Conservation (phyloP, 1,140 invertebrate species). For the Drosophila teissieri region DNA sequence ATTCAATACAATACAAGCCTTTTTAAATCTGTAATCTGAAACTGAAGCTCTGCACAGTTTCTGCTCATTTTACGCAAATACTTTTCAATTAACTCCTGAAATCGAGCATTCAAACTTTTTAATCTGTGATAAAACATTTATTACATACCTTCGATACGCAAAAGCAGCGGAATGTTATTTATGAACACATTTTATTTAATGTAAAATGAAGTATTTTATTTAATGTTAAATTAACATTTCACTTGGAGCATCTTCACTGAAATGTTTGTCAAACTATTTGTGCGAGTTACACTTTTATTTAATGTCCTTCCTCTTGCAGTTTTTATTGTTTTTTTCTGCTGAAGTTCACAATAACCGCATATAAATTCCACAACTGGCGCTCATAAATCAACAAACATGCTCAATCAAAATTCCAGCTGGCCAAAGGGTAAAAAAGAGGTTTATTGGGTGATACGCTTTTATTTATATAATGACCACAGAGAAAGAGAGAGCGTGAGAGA, state of each 20-base stretch:
- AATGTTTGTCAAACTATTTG: constrained; percentile 12
- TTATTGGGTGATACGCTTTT: constrained; percentile 9
- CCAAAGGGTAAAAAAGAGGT: constrained; percentile 11
- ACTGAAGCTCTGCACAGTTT: constrained; percentile 3
- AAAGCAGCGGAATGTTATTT: constrained; percentile 6
- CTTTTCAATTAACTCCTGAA: constrained; percentile 37
- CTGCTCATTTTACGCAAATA: constrained; percentile 20
- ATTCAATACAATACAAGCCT: not conserved
- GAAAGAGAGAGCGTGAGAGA: not conserved
- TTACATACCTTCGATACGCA: constrained; percentile 17
- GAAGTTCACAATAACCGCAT: constrained; percentile 61
- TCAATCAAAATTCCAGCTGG: constrained; percentile 71
- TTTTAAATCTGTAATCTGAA: constrained; percentile 1
- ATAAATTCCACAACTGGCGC: constrained; percentile 69
- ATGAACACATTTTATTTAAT: constrained; percentile 29
- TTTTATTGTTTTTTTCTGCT: constrained; percentile 31
- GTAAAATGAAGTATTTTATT: not conserved
- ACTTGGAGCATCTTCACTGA: constrained; percentile 26
- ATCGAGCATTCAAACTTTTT: constrained; percentile 32
- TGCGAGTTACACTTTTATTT: constrained; percentile 8
- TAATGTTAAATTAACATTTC: constrained; percentile 35
- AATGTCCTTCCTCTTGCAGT: constrained; percentile 3
- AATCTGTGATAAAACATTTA: constrained; percentile 35
- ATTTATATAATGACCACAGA: constrained; percentile 40
- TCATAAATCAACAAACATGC: constrained; percentile 69